Base-by-base conservation (phyloP, 2,113 vertebrate genomes). In the Periophthalmus modestus region DNA sequence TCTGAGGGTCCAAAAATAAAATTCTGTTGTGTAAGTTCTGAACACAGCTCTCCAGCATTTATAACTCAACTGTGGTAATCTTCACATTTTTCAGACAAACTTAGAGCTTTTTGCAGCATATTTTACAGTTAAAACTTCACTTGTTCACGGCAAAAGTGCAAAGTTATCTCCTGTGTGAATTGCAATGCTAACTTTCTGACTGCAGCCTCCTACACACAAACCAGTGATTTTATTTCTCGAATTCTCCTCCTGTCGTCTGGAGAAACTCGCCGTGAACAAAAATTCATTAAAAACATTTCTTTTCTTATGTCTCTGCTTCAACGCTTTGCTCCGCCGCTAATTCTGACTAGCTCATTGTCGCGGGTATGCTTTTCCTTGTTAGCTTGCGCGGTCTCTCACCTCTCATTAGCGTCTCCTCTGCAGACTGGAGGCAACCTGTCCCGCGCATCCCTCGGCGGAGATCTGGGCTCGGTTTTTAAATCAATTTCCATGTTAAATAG, bases 401-500 rank as follows among this genome's bases (percentile, higher is more conserved):
- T 89, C 89, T 93, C 88, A 88, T 94, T 93, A 92, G 86, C 85
- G 72, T 88, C 75, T 77, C 66, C 82, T 79, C 91, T 82, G 79
- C 85, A 86, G 90, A 92, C 92, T 92, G 75, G 54, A 84, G 83
- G 89, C 89, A 88, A n/a, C 89, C 88, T 87, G 86, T 90, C 88
- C 85, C 83, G 77, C 7, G 86, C 85, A n/a, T 92, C 90, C 89
- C 92, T 68, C 61, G 62, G 85, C 77, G 83, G 83, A 89, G 84
- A 88, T 85, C 86, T 87, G 78, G 52, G 77, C 80, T 88, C 81
- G 82, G 81, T 91, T 88, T n/a, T n/a, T 90, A 91, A 93, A 93
- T 92, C 91, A 89, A 90, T 93, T 93, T 93, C 84, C 87, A 88
- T 91, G 86, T 92, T 92, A 92, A 93, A 89, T 90, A 85, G 86